Evolutionary conservation across 2,888 invertebrate genomes (phyloP), one percentile per base, ranked within the genome.

Genomic region (Salpingus planirostris): DNA sequence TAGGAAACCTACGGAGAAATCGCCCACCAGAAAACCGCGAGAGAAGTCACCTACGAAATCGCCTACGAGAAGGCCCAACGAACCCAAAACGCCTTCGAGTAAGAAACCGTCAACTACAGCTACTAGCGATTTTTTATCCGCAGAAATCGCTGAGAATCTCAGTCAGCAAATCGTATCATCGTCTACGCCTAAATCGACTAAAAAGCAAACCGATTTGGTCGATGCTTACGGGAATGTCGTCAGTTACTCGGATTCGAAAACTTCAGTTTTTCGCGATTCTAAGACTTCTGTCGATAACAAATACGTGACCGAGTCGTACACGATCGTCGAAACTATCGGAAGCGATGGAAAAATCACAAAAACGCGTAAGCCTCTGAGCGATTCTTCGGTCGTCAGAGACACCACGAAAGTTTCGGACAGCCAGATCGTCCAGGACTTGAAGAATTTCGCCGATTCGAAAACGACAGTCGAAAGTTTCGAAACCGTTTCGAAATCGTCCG

Each of bases 11-110:
- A 35, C 13, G 11, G 62, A 18, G 67, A 65, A 47, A 58, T 59
- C 15, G 62, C 59, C 3, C 64, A 64, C 64, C 62, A 65, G 43
- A 64, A 64, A 14, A 42, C n/a, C n/a, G n/a, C n/a, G n/a, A n/a
- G n/a, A n/a, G n/a, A 58, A 33, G 64, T 64, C 33, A 51, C 52
- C 7, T 55, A 57, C 26, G 64, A 65, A 49, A 43, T 47, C 15
- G 49, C 61, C 0, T 36, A 33, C 13, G 22, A 38, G 18, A 27
- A 38, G 12, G 37, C 27, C 11, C 38, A 31, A 31, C 30, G 25
- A 11, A 31, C 24, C 18, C 30, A 33, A 7, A 26, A 24, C 24
- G 15, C 38, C 40, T 30, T 29, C 37, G n/a, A 29, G 23, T 11
- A 27, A 23, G 28, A 41, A 33, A 23, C 11, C 42, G 21, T 15